phyloP scores from a whole-genome alignment of 1,140 invertebrate genomes.

The Drosophila pectinifera region DNA sequence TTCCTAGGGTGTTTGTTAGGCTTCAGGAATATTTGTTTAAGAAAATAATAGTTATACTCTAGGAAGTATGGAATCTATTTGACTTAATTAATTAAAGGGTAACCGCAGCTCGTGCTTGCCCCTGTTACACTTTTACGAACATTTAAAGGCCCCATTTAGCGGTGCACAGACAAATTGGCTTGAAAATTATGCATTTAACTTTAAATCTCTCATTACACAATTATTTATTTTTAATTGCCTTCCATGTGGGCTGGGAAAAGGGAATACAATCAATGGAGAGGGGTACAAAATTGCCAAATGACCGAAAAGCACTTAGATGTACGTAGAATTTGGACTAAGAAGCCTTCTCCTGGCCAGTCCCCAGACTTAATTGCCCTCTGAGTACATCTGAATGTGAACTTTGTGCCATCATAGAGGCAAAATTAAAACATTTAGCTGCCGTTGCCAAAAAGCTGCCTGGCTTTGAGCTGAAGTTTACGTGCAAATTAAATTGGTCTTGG shows the following conservation, averaged over 20 bases:
- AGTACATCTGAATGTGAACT: slow-evolving; percentile 49
- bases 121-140: slow-evolving; percentile 43
- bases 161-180: slow-evolving; percentile 47
- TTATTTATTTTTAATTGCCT: slow-evolving; percentile 59
- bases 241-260: slow-evolving; percentile 18
- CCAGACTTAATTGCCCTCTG: slow-evolving; percentile 31
- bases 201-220: slow-evolving; percentile 42
- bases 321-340: slow-evolving; percentile 43
- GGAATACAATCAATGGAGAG: slow-evolving; percentile 44
- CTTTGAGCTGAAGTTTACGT: slow-evolving; percentile 47
- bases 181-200: slow-evolving; percentile 59
- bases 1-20: not conserved
- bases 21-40: not conserved
- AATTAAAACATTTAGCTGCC: slow-evolving; percentile 54
- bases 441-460: slow-evolving; percentile 38
- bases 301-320: slow-evolving; percentile 39
- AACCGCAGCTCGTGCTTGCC: not conserved
- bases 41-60: not conserved
- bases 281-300: slow-evolving; percentile 56
- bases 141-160: slow-evolving; percentile 40
- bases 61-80: not conserved
- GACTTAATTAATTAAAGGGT: not conserved
- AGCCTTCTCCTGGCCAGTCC: slow-evolving; percentile 3
- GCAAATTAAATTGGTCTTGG: slow-evolving; percentile 44
- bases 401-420: slow-evolving; percentile 37